These are phyloP conservation scores for Cherax quadricarinatus DNA, from an alignment of 1,140 invertebrate species.

Conservation along the genomic window DNA sequence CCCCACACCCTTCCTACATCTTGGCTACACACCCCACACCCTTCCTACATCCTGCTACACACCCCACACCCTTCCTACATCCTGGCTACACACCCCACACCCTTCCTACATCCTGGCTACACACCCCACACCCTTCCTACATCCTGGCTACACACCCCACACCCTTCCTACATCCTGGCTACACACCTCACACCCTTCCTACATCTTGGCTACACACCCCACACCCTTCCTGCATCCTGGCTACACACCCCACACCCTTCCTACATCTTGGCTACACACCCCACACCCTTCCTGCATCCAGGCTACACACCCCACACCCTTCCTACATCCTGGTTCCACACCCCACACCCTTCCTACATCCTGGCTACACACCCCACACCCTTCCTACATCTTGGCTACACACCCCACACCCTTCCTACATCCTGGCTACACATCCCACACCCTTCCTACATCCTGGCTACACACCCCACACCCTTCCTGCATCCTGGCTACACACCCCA, in stretches of 20 bases:
- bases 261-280: too few species aligned
- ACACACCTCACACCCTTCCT: not conserved
- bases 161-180: not conserved
- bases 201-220: not conserved
- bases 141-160: not conserved
- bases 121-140: not conserved
- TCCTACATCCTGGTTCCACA: not conserved
- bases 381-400: too few species aligned
- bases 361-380: not conserved
- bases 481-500: not conserved
- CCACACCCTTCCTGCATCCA: not conserved
- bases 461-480: too few species aligned
- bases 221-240: not conserved
- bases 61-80: not conserved
- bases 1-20: not conserved
- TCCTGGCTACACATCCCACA: not conserved
- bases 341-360: not conserved
- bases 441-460: not conserved
- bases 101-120: not conserved
- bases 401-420: not conserved
- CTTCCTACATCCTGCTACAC: constrained; percentile 1
- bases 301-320: not conserved
- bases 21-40: too few species aligned
- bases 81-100: not conserved
- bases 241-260: not conserved